These are phyloP conservation scores for Numenius phaeopus DNA, from an alignment of 2,797 vertebrate genomes.

Conservation along the genomic window DNA sequence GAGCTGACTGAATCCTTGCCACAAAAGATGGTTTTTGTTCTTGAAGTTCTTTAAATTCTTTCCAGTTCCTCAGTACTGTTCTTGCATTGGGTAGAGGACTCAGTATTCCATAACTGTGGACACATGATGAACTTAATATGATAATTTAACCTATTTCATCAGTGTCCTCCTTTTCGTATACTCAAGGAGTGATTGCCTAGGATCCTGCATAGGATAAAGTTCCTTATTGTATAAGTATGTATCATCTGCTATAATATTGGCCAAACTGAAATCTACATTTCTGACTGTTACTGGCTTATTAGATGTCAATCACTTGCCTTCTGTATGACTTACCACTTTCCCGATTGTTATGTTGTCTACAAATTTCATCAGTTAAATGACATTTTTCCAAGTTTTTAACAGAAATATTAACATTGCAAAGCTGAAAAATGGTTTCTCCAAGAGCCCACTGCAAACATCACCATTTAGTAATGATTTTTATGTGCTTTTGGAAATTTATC, in stretches of 20 bases:
- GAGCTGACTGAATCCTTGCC: background rate
- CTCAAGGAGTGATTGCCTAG: background rate
- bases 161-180: background rate
- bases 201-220: background rate
- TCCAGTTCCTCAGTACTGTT: background rate
- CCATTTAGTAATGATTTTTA: background rate
- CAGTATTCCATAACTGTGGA: background rate
- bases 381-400: background rate
- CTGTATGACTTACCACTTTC: background rate
- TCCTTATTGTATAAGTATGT: background rate
- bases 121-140: background rate
- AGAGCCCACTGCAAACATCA: background rate
- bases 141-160: background rate
- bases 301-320: background rate
- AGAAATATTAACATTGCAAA: background rate
- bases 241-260: background rate
- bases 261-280: background rate
- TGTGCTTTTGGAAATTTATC: background rate
- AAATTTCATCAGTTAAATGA: background rate
- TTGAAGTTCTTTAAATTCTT: background rate
- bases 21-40: background rate
- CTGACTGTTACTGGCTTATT: background rate
- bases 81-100: background rate
- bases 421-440: background rate
- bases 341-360: background rate